Evolutionary conservation across 2,797 vertebrate species (phyloP).

Genomic region (Sebastes minor): DNA sequence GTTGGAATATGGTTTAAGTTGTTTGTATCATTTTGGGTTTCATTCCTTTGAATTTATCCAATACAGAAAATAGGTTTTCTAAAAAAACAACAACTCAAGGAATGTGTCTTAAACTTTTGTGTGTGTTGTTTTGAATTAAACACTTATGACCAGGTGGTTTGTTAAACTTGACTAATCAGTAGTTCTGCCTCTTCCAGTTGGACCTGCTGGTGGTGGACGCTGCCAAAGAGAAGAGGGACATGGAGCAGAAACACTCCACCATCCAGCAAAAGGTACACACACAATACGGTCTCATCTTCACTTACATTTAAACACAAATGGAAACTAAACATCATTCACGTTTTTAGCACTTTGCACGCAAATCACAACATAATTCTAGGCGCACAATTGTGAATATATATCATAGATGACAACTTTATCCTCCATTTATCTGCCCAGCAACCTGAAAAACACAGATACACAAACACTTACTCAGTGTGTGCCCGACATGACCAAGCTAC

Average conservation of each 20-base stretch:
- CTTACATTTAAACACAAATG: not conserved
- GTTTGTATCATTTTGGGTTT: not conserved
- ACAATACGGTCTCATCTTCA: not conserved
- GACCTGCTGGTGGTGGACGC: constrained; percentile 94
- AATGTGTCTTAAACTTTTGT: not conserved
- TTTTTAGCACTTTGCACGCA: not conserved
- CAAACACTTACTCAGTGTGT: not conserved
- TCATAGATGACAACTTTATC: not conserved
- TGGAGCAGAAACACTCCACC: constrained; percentile 98
- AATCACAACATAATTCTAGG: not conserved
- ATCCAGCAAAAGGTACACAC: constrained; percentile 96
- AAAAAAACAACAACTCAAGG: not conserved
- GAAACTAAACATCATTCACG: not conserved
- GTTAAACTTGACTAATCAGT: constrained; percentile 44
- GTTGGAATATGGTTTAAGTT: not conserved
- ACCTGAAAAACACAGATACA: not conserved
- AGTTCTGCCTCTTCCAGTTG: constrained; percentile 85
- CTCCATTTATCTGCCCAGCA: not conserved
- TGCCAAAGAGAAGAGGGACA: constrained; percentile 95
- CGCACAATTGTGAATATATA: not conserved
- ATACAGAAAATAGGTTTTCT: not conserved
- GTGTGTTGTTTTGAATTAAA: not conserved
- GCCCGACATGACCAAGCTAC: not conserved
- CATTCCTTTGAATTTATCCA: not conserved
- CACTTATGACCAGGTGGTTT: constrained; percentile 32